Evolutionary conservation across 2,797 vertebrate species (phyloP).

Genomic region (Myotis pilosus): DNA sequence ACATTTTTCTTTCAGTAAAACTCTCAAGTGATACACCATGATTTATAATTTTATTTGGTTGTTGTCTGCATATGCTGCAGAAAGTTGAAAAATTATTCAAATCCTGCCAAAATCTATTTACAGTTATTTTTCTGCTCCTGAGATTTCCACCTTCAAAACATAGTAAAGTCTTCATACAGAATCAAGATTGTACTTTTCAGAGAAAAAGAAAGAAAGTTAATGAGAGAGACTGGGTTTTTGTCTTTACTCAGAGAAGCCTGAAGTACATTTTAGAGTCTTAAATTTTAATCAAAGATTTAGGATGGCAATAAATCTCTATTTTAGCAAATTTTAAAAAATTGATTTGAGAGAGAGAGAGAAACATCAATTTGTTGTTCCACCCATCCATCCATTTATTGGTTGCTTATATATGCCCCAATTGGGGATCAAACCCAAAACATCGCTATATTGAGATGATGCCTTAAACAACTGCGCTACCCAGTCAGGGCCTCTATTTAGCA

Average conservation of each 20-base stretch:
- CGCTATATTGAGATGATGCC: neutral
- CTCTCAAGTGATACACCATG: neutral
- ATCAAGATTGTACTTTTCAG: slow-evolving; percentile 21
- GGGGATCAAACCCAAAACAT: neutral
- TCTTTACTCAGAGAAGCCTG: neutral
- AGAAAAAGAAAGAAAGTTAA: neutral
- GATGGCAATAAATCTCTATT: neutral
- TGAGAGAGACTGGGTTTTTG: neutral
- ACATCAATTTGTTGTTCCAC: neutral
- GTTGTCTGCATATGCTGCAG: slow-evolving; percentile 57
- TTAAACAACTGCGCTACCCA: neutral
- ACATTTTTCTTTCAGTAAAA: slow-evolving; percentile 60
- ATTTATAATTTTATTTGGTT: slow-evolving; percentile 40
- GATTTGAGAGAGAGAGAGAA: neutral
- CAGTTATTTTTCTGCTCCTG: slow-evolving; percentile 46
- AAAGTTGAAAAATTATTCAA: slow-evolving; percentile 68
- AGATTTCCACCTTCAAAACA: slow-evolving; percentile 51
- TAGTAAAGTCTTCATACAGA: slow-evolving; percentile 36
- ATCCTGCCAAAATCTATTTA: slow-evolving; percentile 60
- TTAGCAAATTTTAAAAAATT: neutral
- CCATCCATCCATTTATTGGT: neutral
- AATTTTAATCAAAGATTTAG: neutral
- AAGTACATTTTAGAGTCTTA: neutral
- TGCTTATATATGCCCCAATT: neutral
- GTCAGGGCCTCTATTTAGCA: neutral